Percentiles rank a stretch among this genome's conserved stretches.
Conservation (phyloP, 1,140 invertebrate species). For the Hestina assimilis region DNA sequence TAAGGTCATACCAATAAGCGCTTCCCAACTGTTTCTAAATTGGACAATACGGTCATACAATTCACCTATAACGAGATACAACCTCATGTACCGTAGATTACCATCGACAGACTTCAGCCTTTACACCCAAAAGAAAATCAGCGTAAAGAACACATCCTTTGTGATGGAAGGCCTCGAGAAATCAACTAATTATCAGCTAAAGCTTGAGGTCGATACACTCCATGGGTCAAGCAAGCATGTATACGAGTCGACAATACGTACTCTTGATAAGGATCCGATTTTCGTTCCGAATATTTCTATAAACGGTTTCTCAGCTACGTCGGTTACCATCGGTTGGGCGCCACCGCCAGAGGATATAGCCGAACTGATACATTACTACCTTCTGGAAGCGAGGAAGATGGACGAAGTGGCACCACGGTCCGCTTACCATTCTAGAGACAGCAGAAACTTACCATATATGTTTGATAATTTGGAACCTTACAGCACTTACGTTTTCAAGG, state of each 20-base stretch:
- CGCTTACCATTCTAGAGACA: constrained; percentile 81
- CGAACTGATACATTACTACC: constrained; percentile 87
- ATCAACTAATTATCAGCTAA: constrained; percentile 81
- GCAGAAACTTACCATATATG: constrained; percentile 83
- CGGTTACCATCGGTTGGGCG: constrained; percentile 88
- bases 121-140: constrained; percentile 79
- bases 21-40: constrained; percentile 86
- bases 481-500: constrained; percentile 87
- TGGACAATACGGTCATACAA: constrained; percentile 91
- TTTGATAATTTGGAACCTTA: constrained; percentile 87
- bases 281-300: constrained; percentile 88
- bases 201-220: constrained; percentile 64
- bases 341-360: constrained; percentile 82
- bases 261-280: constrained; percentile 84
- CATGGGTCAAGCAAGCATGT: constrained; percentile 71
- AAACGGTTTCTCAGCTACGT: constrained; percentile 86
- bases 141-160: constrained; percentile 80
- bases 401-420: constrained; percentile 79
- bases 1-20: constrained; percentile 86
- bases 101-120: constrained; percentile 52
- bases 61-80: constrained; percentile 82
- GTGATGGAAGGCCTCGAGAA: constrained; percentile 81
- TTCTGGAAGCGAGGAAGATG: constrained; percentile 82
- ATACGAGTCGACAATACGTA: constrained; percentile 79
- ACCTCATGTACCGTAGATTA: constrained; percentile 80